Evolutionary conservation across 2,888 invertebrate species (phyloP).

Genomic region (Sisyra terminalis): DNA sequence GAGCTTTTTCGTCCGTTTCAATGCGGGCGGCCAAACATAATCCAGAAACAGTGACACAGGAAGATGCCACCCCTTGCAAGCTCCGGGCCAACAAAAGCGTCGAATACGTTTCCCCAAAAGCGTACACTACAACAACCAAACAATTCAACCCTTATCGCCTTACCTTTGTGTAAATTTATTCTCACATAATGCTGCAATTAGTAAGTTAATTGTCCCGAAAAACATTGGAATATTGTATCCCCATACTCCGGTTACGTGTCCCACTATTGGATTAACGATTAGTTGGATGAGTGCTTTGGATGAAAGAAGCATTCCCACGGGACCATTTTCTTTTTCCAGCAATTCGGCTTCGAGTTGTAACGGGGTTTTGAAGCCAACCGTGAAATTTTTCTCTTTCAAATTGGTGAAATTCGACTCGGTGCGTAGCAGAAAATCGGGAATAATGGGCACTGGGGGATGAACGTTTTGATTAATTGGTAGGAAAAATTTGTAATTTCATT

Average conservation of each 20-base stretch:
- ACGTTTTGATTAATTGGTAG: slow-evolving; percentile 15
- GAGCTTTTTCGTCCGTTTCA: slow-evolving; percentile 31
- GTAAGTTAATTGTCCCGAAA: slow-evolving; percentile 47
- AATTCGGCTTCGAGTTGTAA: slow-evolving; percentile 25
- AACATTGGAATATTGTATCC: slow-evolving; percentile 54
- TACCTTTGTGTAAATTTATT: slow-evolving; percentile 13
- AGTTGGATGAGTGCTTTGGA: slow-evolving; percentile 71
- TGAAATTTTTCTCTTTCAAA: background rate
- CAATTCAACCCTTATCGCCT: background rate
- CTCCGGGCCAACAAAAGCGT: slow-evolving; percentile 55
- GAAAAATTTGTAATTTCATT: slow-evolving; percentile 3
- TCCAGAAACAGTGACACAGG: slow-evolving; percentile 62
- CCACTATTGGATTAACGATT: slow-evolving; percentile 57
- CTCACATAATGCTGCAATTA: slow-evolving; percentile 52
- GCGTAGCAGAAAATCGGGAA: slow-evolving; percentile 55
- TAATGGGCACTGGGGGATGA: slow-evolving; percentile 67
- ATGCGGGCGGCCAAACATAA: slow-evolving; percentile 60
- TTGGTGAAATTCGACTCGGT: slow-evolving; percentile 26
- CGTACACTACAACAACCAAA: slow-evolving; percentile 42
- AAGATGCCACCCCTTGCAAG: slow-evolving; percentile 65
- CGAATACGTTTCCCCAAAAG: slow-evolving; percentile 52
- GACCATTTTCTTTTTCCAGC: slow-evolving; percentile 43
- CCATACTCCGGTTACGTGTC: slow-evolving; percentile 42
- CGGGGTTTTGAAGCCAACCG: slow-evolving; percentile 13
- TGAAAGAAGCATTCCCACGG: slow-evolving; percentile 49